phyloP scores from a whole-genome alignment of 2,797 vertebrate species.

The Uromys caudimaculatus region DNA sequence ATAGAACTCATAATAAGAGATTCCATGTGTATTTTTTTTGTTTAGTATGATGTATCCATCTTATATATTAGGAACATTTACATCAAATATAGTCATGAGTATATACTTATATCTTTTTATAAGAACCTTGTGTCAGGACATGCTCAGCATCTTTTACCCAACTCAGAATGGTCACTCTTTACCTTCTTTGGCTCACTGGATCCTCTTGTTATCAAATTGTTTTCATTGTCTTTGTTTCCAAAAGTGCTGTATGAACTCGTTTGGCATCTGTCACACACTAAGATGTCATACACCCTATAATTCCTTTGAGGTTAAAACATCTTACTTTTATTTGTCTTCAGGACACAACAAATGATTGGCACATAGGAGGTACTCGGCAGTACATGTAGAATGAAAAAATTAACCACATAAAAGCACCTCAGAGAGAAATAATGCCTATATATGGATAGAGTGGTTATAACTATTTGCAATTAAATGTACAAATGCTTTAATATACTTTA shows the following conservation, averaged over 20 bases:
- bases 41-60: neutral
- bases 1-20: neutral
- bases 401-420: neutral
- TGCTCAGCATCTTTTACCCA: neutral
- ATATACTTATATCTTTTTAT: neutral
- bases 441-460: neutral
- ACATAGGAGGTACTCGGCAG: neutral
- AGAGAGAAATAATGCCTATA: neutral
- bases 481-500: neutral
- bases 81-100: neutral
- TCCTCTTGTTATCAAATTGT: neutral
- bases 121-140: neutral
- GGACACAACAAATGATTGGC: neutral
- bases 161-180: accelerated
- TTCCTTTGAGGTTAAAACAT: neutral
- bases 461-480: neutral
- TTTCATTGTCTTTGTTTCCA: neutral
- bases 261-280: neutral
- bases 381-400: neutral
- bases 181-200: neutral
- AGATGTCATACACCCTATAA: neutral
- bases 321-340: neutral
- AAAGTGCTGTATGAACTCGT: neutral
- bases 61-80: neutral
- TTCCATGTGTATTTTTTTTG: neutral